phyloP scores from a whole-genome alignment of 1,140 invertebrate species.

The Cotesia vestalis region DNA sequence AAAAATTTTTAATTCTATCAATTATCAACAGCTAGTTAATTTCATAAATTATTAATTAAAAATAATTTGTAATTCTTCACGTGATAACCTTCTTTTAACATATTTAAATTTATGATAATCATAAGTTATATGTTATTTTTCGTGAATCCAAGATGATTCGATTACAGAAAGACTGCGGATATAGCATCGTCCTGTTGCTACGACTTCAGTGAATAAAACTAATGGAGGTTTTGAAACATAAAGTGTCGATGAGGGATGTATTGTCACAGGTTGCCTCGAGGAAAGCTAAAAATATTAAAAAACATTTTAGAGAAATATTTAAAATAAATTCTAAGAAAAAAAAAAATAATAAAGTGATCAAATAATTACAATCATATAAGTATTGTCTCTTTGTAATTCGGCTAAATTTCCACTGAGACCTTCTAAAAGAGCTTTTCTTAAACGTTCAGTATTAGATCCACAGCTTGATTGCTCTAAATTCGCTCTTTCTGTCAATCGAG shows the following conservation, averaged over 20 bases:
- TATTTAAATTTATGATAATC: constrained; percentile 17
- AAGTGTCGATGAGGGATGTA: constrained; percentile 87
- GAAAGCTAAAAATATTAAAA: constrained; percentile 67
- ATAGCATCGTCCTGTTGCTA: constrained; percentile 86
- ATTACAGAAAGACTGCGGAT: constrained; percentile 79
- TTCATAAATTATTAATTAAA: too few relatives aligned
- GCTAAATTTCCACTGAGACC: constrained; percentile 92
- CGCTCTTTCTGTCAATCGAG: constrained; percentile 77
- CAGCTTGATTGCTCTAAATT: constrained; percentile 78
- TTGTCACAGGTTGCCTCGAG: constrained; percentile 73
- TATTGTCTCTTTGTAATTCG: constrained; percentile 80
- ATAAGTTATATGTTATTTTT: constrained; percentile 2
- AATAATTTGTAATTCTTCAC: neutral
- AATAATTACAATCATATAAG: constrained; percentile 76
- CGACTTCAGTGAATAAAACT: constrained; percentile 90
- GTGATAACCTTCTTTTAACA: neutral
- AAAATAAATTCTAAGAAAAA: constrained; percentile 5
- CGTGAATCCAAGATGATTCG: constrained; percentile 76
- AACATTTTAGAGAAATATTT: constrained; percentile 11
- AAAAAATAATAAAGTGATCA: constrained; percentile 13
- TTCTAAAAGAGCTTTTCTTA: constrained; percentile 81
- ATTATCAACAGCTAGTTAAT: too few relatives aligned
- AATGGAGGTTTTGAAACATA: constrained; percentile 78
- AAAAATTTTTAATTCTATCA: too few relatives aligned
- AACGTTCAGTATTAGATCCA: constrained; percentile 75